phyloP scores from a whole-genome alignment of 1,140 invertebrate species.

The Ericerus pela region DNA sequence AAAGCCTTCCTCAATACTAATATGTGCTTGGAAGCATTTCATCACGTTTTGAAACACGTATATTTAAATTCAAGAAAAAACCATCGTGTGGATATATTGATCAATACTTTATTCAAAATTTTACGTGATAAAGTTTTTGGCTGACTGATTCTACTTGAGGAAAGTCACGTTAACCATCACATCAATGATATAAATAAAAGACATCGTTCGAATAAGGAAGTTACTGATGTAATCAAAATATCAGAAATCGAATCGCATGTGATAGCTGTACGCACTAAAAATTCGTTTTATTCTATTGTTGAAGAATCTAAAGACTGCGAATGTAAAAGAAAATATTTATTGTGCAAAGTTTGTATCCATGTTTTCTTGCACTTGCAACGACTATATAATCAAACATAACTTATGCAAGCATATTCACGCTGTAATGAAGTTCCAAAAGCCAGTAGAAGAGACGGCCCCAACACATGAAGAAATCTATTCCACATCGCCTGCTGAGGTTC shows the following conservation, averaged over 20 bases:
- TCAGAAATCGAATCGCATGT: neutral
- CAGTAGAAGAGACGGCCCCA: too few relatives aligned
- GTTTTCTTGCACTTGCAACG: neutral
- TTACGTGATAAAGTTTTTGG: neutral
- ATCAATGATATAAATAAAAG: neutral
- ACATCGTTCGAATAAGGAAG: neutral
- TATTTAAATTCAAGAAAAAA: neutral
- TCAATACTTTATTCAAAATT: neutral
- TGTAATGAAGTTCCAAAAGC: neutral
- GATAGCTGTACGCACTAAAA: neutral
- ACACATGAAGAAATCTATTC: too few relatives aligned
- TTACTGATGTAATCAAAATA: neutral
- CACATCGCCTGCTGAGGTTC: too few relatives aligned
- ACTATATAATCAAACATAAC: neutral
- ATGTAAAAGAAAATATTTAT: neutral
- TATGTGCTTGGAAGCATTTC: neutral
- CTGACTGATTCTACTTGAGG: conserved; percentile 17
- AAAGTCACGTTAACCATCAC: conserved; percentile 31
- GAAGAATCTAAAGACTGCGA: neutral
- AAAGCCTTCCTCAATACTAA: neutral
- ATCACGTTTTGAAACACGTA: neutral
- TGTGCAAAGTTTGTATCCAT: neutral
- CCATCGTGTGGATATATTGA: neutral
- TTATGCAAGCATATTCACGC: conserved; percentile 2
- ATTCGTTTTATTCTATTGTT: neutral